These are phyloP conservation scores for Eumeta japonica DNA, from an alignment of 1,140 invertebrate species.

Conservation along the genomic window DNA sequence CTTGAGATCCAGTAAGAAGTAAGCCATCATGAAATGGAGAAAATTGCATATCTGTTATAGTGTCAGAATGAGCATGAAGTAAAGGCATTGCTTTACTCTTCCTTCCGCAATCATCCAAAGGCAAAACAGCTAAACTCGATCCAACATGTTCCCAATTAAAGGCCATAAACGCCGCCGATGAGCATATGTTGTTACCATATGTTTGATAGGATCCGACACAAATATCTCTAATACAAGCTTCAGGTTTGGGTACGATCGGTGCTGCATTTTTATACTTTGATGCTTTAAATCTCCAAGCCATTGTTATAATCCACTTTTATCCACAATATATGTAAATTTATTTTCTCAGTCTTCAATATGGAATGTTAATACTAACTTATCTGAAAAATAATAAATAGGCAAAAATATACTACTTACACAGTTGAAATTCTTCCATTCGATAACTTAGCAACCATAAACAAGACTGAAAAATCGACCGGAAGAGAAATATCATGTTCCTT, in stretches of 20 bases:
- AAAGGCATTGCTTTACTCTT: constrained; percentile 83
- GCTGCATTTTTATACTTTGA: constrained; percentile 97
- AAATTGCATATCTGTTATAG: constrained; percentile 92
- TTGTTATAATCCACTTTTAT: constrained; percentile 56
- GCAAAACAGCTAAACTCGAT: constrained; percentile 82
- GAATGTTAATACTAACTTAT: constrained; percentile 26
- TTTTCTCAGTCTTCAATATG: constrained; percentile 50
- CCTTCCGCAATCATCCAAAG: constrained; percentile 81
- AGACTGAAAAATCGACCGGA: too few species aligned
- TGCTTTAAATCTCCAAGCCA: constrained; percentile 94
- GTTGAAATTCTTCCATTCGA: too few species aligned
- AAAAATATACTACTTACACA: too few species aligned
- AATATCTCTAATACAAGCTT: constrained; percentile 86
- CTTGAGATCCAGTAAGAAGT: constrained; percentile 86
- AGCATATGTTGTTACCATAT: constrained; percentile 91
- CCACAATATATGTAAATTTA: too few species aligned
- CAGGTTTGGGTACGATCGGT: constrained; percentile 87
- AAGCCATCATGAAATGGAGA: constrained; percentile 92
- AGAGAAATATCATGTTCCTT: too few species aligned
- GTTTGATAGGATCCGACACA: constrained; percentile 87
- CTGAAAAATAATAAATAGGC: constrained; percentile 18
- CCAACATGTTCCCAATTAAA: constrained; percentile 89
- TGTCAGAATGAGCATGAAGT: constrained; percentile 82
- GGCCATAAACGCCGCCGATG: constrained; percentile 88
- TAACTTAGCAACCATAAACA: too few species aligned